Conservation (phyloP, 2,797 vertebrate genomes). For the Lagodon rhomboides region DNA sequence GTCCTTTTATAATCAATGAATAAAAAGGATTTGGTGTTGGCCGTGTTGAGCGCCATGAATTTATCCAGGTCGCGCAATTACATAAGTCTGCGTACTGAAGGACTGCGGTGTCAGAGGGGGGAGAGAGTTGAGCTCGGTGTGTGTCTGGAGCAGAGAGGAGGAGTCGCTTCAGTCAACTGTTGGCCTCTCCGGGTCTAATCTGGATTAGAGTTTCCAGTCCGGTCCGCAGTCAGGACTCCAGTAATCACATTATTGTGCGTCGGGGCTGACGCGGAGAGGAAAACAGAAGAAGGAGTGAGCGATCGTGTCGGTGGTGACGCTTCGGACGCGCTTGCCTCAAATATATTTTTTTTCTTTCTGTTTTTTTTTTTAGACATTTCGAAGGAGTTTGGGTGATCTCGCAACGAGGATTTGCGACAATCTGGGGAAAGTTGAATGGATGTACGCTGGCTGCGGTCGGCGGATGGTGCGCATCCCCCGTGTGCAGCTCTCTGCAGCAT, state of each 20-base stretch:
- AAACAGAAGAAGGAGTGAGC: not conserved
- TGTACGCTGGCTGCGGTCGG: slow-evolving; percentile 2
- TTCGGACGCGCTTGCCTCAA: not conserved
- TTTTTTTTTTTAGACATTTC: not conserved
- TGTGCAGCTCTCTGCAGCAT: slow-evolving; percentile 70
- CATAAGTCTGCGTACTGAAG: slow-evolving; percentile 59
- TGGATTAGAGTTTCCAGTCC: slow-evolving; percentile 75
- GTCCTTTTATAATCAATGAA: not conserved
- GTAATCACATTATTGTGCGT: slow-evolving; percentile 72
- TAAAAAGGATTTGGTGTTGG: not conserved
- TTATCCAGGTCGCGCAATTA: slow-evolving; percentile 54
- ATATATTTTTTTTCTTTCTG: not conserved
- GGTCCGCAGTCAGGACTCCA: slow-evolving; percentile 54
- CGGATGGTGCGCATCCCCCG: slow-evolving; percentile 36
- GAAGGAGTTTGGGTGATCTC: not conserved
- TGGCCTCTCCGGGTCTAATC: slow-evolving; percentile 69
- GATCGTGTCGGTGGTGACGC: not conserved
- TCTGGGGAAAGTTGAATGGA: slow-evolving; percentile 39
- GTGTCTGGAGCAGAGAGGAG: slow-evolving; percentile 60
- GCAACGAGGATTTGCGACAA: not conserved
- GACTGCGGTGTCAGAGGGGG: slow-evolving; percentile 58
- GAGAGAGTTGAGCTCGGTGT: slow-evolving; percentile 27
- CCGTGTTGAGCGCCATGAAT: not conserved
- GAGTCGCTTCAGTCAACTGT: slow-evolving; percentile 37
- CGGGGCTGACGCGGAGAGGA: slow-evolving; percentile 33